Evolutionary conservation across 2,888 invertebrate genomes (phyloP), one percentile per base, ranked within the genome.

Genomic region (Iphiclides podalirius): DNA sequence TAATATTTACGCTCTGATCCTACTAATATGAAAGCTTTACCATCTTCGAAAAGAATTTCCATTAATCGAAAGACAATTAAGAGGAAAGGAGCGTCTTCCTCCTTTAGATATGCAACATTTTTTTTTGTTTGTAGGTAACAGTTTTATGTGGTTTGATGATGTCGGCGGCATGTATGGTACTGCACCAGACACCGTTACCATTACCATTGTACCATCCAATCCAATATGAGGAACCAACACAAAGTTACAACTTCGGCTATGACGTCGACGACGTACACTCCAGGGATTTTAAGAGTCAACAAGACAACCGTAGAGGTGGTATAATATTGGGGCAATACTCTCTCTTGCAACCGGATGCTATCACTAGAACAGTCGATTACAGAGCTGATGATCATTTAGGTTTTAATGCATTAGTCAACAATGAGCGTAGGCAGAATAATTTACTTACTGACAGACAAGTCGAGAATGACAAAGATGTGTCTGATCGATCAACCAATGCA

Each of bases 241-340:
- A 83, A 82, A 66, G 7, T 11, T 90, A 90, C 68, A 79, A 82
- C 53, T 90, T 82, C 55, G 82, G 83, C 6, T 90, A 90, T 54
- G 81, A 87, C 35, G 83, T 90, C 12, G 84, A 89, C 52, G 86
- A 90, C 48, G 66, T 65, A 2, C 64, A 81, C 11, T 88, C 90
- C 0, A 90, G 90, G 14, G 90, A 90, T 55, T 70, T 80, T 28
- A 90, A 90, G 53, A 84, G 71, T 55, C 90, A 90, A 54, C 79
- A 79, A 0, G 90, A 90, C 58, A 76, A 69, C 43, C 72, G 88
- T 23, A 67, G 75, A 57, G 89, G 89, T 1, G 87, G 87, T 39
- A 70, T 75, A 1, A 86, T 90, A 0, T 66, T 80, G 35, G 90
- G 90, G 15, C 86, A 89, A 53, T 90, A 90, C 62, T 82, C 87